A percentile compares a stretch with the other conserved stretches of the same genome.
Conservation (phyloP, 1,140 invertebrate genomes). For the Delia radicum region DNA sequence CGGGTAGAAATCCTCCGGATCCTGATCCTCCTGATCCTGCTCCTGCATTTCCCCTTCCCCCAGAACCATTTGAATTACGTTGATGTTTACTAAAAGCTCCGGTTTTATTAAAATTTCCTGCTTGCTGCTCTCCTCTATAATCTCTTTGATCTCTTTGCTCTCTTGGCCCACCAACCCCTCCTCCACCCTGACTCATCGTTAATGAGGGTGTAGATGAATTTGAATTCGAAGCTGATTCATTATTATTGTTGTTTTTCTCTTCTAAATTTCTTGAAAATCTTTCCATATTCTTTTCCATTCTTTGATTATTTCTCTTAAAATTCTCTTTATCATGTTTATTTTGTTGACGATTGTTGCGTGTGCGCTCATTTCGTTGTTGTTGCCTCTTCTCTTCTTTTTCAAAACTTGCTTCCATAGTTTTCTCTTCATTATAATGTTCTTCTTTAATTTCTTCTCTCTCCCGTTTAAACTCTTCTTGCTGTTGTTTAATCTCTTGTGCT, state of each 20-base stretch:
- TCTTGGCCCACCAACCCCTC: background rate
- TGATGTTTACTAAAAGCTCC: conserved; percentile 7
- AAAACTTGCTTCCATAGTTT: background rate
- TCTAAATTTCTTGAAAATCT: conserved; percentile 11
- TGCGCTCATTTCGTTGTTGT: conserved; percentile 1
- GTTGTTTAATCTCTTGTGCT: background rate
- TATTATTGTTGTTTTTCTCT: background rate
- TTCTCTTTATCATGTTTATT: conserved; percentile 12
- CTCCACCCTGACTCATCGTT: conserved; percentile 18
- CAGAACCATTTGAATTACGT: background rate
- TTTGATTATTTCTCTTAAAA: background rate
- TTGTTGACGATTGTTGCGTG: conserved; percentile 10
- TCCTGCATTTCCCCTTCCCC: too few relatives aligned
- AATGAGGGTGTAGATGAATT: background rate
- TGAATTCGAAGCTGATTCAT: background rate
- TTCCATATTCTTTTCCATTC: conserved; percentile 38
- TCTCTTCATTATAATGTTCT: too few relatives aligned
- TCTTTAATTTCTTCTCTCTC: background rate
- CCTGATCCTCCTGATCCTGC: too few relatives aligned
- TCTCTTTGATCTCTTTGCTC: background rate
- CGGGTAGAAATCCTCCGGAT: background rate
- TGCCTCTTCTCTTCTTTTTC: background rate
- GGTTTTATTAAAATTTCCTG: background rate
- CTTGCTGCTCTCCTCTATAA: background rate
- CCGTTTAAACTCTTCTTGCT: background rate